These are phyloP conservation scores for Carabus problematicus DNA, from an alignment of 2,888 invertebrate genomes.

Conservation along the genomic window DNA sequence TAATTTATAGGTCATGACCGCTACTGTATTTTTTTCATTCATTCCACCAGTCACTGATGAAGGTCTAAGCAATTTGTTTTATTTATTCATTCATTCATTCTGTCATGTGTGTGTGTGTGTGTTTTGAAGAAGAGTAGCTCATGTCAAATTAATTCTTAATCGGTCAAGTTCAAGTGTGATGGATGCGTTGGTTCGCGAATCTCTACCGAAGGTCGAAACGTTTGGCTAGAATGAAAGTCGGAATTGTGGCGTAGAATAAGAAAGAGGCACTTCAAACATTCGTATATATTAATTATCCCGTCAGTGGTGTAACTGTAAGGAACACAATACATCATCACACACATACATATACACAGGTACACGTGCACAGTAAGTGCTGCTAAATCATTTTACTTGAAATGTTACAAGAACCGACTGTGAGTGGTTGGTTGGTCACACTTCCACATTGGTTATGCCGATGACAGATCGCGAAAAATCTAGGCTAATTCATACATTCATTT, in stretches of 20 bases:
- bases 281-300: too few species aligned
- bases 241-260: too few species aligned
- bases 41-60: too few species aligned
- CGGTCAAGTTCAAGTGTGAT: constrained; percentile 8
- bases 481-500: neutral
- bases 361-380: neutral
- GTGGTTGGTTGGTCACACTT: neutral
- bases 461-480: neutral
- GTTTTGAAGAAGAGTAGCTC: too few species aligned
- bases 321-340: neutral
- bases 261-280: too few species aligned
- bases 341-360: too few species aligned
- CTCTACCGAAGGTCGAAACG: neutral
- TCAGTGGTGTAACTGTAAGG: too few species aligned
- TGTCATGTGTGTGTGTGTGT: too few species aligned
- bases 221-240: neutral
- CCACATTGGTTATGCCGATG: neutral
- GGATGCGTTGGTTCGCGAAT: neutral
- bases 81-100: too few species aligned
- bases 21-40: too few species aligned
- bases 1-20: too few species aligned
- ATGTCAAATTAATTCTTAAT: neutral
- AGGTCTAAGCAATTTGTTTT: too few species aligned
- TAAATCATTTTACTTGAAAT: constrained; percentile 6
- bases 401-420: neutral